Percentiles rank a stretch among this genome's conserved stretches.
Conservation (phyloP, 2,113 vertebrate species). For the Erythrolamprus reginae region DNA sequence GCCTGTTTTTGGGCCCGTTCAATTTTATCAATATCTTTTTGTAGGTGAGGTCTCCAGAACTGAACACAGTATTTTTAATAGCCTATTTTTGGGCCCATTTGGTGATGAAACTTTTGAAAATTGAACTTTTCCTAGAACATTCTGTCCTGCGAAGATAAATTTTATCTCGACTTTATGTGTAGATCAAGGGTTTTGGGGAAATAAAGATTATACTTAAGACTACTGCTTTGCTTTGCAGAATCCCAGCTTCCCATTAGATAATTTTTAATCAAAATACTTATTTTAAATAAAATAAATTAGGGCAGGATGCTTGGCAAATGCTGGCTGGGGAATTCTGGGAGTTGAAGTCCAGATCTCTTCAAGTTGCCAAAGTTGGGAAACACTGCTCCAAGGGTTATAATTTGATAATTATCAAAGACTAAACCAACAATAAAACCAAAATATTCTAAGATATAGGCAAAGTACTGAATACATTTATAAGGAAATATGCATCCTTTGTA, state of each 20-base stretch:
- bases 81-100: too few relatives aligned
- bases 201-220: background rate
- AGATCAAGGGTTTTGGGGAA: background rate
- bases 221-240: background rate
- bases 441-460: background rate
- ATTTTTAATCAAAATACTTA: background rate
- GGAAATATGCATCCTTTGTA: background rate
- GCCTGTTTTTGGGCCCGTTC: too few relatives aligned
- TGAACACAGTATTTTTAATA: too few relatives aligned
- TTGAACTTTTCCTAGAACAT: background rate
- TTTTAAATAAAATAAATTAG: background rate
- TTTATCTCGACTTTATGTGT: background rate
- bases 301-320: background rate
- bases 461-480: background rate
- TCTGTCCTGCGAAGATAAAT: background rate
- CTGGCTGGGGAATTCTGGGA: too few relatives aligned
- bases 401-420: background rate
- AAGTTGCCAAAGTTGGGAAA: too few relatives aligned
- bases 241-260: background rate
- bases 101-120: background rate
- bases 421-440: background rate
- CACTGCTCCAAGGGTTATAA: too few relatives aligned
- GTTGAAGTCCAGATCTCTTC: too few relatives aligned
- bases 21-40: too few relatives aligned
- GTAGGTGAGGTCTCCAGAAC: too few relatives aligned